These are phyloP conservation scores for Arion vulgaris DNA, from an alignment of 1,140 invertebrate species.

Conservation along the genomic window DNA sequence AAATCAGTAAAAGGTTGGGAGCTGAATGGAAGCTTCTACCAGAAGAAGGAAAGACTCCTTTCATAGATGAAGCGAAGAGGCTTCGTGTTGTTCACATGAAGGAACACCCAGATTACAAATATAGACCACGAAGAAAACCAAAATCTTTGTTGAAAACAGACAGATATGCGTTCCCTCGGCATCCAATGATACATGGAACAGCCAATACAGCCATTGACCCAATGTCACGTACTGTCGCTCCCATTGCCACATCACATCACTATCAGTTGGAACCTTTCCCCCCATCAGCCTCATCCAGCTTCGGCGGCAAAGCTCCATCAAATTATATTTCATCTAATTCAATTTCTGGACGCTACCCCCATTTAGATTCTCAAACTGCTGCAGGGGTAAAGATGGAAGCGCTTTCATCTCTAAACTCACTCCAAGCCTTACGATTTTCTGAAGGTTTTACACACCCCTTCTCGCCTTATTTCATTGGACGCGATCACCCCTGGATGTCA, in stretches of 20 bases:
- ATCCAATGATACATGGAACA: conserved; percentile 71
- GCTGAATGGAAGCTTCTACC: conserved; percentile 99
- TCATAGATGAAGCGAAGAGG: conserved; percentile 99
- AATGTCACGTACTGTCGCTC: conserved; percentile 56
- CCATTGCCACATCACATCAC: conserved; percentile 14
- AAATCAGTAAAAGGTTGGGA: conserved; percentile 97
- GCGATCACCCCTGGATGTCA: conserved; percentile 31
- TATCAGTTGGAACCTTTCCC: neutral
- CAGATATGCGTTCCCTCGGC: conserved; percentile 86
- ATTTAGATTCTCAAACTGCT: conserved; percentile 41
- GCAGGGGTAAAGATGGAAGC: conserved; percentile 49
- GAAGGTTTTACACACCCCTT: neutral
- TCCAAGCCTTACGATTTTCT: conserved; percentile 12
- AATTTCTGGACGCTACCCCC: conserved; percentile 61
- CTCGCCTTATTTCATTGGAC: conserved; percentile 24
- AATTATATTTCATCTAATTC: conserved; percentile 76
- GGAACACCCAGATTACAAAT: conserved; percentile 99
- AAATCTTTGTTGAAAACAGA: conserved; percentile 82
- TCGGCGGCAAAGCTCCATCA: conserved; percentile 12
- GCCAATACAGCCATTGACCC: conserved; percentile 73
- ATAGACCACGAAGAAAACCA: conserved; percentile 79
- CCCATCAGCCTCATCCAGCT: neutral
- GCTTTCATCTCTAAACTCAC: neutral
- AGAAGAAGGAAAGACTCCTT: conserved; percentile 96
- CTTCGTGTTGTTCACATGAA: conserved; percentile 99